Conservation (phyloP, 2,797 vertebrate species). For the Siniperca scherzeri region DNA sequence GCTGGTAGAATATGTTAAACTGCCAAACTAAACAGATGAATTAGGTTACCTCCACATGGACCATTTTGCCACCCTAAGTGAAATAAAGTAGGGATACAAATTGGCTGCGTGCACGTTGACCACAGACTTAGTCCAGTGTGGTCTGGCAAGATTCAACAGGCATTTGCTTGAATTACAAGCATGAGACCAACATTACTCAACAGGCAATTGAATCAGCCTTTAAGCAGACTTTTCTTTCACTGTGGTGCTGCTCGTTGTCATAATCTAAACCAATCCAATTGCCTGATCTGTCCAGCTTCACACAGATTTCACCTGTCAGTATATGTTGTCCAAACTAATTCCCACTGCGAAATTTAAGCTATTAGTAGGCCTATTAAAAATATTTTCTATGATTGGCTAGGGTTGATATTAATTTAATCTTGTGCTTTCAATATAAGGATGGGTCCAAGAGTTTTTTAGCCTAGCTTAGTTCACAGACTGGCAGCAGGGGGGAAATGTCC, state of each 20-base stretch:
- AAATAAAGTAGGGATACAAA: slow-evolving; percentile 52
- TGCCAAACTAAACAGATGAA: slow-evolving; percentile 41
- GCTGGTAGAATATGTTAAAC: slow-evolving; percentile 35
- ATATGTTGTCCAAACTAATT: no score
- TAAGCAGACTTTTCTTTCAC: not conserved
- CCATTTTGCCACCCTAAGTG: slow-evolving; percentile 56
- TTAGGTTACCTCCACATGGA: slow-evolving; percentile 32
- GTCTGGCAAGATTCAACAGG: not conserved
- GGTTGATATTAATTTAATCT: not conserved
- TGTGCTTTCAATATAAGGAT: no score
- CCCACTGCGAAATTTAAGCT: not conserved
- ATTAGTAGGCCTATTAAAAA: no score
- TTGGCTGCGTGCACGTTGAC: slow-evolving; percentile 41
- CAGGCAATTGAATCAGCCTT: not conserved
- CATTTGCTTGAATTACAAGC: slow-evolving; percentile 2
- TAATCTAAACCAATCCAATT: not conserved
- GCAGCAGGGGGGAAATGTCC: not conserved
- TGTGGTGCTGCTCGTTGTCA: not conserved
- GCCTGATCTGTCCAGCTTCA: not conserved
- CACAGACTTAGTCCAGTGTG: slow-evolving; percentile 20
- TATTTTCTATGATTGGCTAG: no score
- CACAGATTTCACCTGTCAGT: not conserved
- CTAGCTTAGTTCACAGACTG: not conserved
- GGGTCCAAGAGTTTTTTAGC: not conserved
- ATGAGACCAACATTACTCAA: slow-evolving; percentile 7